Evolutionary conservation across 2,797 vertebrate genomes (phyloP).

Genomic region (Austrolebias charrua): DNA sequence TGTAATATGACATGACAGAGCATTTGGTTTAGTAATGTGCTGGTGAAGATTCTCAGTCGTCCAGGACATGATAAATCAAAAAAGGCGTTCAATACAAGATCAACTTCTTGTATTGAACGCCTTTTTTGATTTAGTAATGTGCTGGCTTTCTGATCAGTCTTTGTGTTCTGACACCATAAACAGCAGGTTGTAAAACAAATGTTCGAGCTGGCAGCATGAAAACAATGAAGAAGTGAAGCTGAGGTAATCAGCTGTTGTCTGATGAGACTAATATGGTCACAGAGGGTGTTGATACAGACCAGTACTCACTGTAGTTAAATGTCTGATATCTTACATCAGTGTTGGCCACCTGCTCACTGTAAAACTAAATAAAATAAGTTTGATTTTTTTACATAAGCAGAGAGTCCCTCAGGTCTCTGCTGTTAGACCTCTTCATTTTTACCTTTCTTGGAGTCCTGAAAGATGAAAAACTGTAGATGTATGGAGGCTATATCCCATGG

Average conservation of each 20-base stretch:
- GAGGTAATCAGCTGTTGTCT: constrained; percentile 63
- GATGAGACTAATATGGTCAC: constrained; percentile 54
- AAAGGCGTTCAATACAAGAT: no score
- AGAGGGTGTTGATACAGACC: constrained; percentile 50
- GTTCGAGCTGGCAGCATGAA: constrained; percentile 18
- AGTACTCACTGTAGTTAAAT: constrained; percentile 49
- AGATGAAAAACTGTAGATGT: constrained; percentile 22
- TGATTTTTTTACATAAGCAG: constrained; percentile 13
- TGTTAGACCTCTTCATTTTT: constrained; percentile 41
- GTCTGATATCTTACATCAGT: constrained; percentile 43
- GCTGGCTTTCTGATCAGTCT: no score
- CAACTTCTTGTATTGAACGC: no score
- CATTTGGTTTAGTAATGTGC: no score
- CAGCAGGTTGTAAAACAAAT: constrained; percentile 29
- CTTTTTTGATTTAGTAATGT: no score
- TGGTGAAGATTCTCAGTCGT: no score
- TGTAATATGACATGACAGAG: no score
- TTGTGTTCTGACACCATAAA: constrained; percentile 1
- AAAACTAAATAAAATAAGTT: constrained; percentile 25
- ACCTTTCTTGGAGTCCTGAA: constrained; percentile 27
- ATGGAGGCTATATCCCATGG: constrained; percentile 42
- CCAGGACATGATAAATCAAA: no score
- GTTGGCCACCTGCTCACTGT: constrained; percentile 64
- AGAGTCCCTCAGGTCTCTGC: constrained; percentile 45
- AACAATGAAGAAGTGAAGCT: constrained; percentile 20